phyloP scores from a whole-genome alignment of 1,140 invertebrate species.

The Polyergus mexicanus region DNA sequence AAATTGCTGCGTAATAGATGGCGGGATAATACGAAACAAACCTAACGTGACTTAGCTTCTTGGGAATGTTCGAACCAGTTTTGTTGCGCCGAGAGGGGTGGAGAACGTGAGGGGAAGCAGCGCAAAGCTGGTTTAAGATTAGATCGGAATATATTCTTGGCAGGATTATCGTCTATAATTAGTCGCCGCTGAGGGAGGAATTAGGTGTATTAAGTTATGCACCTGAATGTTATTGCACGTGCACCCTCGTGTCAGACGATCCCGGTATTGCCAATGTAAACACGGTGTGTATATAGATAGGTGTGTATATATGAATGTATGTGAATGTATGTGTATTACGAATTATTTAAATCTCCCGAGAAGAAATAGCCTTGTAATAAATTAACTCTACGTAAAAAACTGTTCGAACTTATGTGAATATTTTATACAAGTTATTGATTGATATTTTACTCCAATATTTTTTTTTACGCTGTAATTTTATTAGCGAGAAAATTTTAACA shows the following conservation, averaged over 20 bases:
- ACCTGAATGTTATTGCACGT: conserved; percentile 79
- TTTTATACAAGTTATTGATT: not conserved
- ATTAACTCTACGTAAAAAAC: not conserved
- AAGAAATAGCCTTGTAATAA: conserved; percentile 2
- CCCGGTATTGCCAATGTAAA: conserved; percentile 70
- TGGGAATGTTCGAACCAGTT: conserved; percentile 31
- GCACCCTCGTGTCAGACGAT: conserved; percentile 66
- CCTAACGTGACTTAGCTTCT: conserved; percentile 52
- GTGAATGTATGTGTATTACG: conserved; percentile 30
- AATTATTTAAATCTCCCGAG: conserved; percentile 47
- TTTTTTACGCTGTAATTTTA: not conserved
- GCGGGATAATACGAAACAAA: conserved; percentile 46
- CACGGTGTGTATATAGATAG: conserved; percentile 32
- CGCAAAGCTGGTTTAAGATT: conserved; percentile 43
- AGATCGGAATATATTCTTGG: conserved; percentile 63
- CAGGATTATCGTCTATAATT: conserved; percentile 76
- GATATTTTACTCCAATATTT: not conserved
- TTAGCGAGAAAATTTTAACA: conserved; percentile 16
- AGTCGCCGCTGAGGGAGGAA: conserved; percentile 54
- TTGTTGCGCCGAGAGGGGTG: conserved; percentile 9
- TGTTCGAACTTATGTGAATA: conserved; percentile 10
- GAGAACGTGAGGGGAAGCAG: conserved; percentile 11
- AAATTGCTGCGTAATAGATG: conserved; percentile 54
- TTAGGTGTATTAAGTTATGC: conserved; percentile 72
- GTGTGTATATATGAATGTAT: too few species aligned